Evolutionary conservation across 2,888 invertebrate species (phyloP).

Genomic region (Hyposoter didymator): DNA sequence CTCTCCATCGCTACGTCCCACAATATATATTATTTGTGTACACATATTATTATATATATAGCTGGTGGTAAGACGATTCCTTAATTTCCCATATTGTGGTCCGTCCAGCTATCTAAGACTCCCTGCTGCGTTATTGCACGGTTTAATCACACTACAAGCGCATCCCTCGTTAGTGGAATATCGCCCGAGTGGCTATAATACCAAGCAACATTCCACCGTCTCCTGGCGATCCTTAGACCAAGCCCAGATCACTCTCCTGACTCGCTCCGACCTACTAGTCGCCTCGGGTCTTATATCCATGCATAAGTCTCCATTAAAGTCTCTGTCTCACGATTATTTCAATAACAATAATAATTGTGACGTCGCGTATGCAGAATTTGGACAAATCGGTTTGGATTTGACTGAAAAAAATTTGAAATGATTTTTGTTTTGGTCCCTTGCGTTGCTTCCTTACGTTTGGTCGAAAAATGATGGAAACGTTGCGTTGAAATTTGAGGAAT

Average conservation of each 20-base stretch:
- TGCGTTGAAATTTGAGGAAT: background rate
- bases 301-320: background rate
- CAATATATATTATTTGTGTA: background rate
- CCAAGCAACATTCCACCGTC: conserved; percentile 80
- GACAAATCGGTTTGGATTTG: background rate
- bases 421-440: no score
- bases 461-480: background rate
- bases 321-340: background rate
- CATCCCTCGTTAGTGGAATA: conserved; percentile 84
- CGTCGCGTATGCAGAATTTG: background rate
- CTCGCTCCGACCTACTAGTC: conserved; percentile 2
- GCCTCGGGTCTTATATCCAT: background rate
- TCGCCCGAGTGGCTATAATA: conserved; percentile 81
- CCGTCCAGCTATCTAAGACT: conserved; percentile 70
- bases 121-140: conserved; percentile 83
- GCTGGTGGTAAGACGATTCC: conserved; percentile 61
- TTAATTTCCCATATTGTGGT: conserved; percentile 71
- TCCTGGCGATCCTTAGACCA: conserved; percentile 37
- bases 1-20: conserved; percentile 7
- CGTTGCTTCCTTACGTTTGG: no score
- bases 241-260: conserved; percentile 48
- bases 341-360: conserved; percentile 1
- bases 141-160: conserved; percentile 83
- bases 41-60: conserved; percentile 19
- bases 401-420: no score